Conservation (phyloP, 2,113 vertebrate genomes). For the Corydoras maculifer region DNA sequence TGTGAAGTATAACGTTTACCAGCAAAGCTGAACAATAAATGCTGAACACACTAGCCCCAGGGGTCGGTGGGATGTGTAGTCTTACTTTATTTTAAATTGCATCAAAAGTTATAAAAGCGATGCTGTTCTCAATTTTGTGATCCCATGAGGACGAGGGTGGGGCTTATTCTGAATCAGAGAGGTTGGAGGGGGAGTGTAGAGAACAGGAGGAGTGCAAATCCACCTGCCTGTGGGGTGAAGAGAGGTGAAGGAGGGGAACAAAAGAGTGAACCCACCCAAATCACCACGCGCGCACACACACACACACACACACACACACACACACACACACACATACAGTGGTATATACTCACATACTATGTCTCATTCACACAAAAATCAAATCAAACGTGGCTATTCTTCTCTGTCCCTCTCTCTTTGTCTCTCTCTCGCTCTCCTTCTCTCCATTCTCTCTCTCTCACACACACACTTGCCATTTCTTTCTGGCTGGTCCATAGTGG, state of each 20-base stretch:
- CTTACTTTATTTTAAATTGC: background rate
- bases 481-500: conserved; percentile 90
- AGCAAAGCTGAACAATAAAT: too few relatives aligned
- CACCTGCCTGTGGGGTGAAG: conserved; percentile 63
- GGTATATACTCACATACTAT: background rate
- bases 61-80: conserved; percentile 26
- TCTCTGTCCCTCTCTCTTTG: conserved; percentile 1
- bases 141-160: background rate
- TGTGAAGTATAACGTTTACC: too few relatives aligned
- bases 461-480: conserved; percentile 59
- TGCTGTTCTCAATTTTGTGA: conserved; percentile 3
- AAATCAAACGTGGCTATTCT: conserved; percentile 1
- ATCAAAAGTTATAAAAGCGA: background rate
- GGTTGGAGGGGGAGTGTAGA: conserved; percentile 51
- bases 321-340: conserved; percentile 10
- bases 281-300: conserved; percentile 6
- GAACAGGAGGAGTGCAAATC: conserved; percentile 52
- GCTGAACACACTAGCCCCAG: conserved; percentile 2
- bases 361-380: background rate
- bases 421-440: background rate
- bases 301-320: conserved; percentile 18
- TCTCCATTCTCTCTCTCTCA: conserved; percentile 12
- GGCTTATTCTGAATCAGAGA: conserved; percentile 44
- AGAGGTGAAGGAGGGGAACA: conserved; percentile 64
- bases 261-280: conserved; percentile 40